Conservation (phyloP, 2,797 vertebrate genomes). For the Neosilurus mollespiculum region DNA sequence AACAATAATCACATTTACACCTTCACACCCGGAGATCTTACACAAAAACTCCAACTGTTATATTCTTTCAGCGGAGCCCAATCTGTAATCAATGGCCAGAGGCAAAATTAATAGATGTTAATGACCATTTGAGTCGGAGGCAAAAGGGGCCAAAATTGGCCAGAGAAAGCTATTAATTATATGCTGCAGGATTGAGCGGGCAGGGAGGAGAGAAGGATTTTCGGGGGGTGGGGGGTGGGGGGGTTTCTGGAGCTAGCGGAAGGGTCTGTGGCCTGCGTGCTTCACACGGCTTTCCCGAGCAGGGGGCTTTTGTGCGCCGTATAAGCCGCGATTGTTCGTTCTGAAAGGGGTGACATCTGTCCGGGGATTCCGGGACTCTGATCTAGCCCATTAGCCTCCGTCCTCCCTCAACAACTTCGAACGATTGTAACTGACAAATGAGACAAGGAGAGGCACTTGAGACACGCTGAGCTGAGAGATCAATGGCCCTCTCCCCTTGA, state of each 20-base stretch:
- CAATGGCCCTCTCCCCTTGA: conserved; percentile 46
- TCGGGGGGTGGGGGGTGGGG: neutral
- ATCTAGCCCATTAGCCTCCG: conserved; percentile 62
- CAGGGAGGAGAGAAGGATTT: conserved; percentile 55
- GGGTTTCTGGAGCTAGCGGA: conserved; percentile 45
- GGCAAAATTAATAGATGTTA: conserved; percentile 80
- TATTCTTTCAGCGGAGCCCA: conserved; percentile 67
- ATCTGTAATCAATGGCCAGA: conserved; percentile 72
- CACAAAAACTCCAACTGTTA: conserved; percentile 73
- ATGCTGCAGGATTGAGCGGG: conserved; percentile 58
- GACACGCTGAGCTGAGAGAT: conserved; percentile 51
- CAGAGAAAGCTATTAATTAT: conserved; percentile 76
- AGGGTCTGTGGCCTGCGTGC: conserved; percentile 61
- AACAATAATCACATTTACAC: conserved; percentile 74
- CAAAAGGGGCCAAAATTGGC: conserved; percentile 68
- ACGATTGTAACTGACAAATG: conserved; percentile 59
- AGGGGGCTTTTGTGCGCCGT: conserved; percentile 69
- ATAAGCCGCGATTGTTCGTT: conserved; percentile 68
- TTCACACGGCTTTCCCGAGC: conserved; percentile 74
- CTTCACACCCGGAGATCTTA: conserved; percentile 64
- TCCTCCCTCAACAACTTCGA: conserved; percentile 55
- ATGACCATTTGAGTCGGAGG: conserved; percentile 74
- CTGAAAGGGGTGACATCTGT: conserved; percentile 75
- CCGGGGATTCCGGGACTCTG: conserved; percentile 68
- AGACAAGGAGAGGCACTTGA: conserved; percentile 53